Percentiles rank a stretch among this genome's conserved stretches.
These are phyloP conservation scores for Gracilinanus agilis DNA, from an alignment of 2,113 vertebrate species.

Conservation along the genomic window DNA sequence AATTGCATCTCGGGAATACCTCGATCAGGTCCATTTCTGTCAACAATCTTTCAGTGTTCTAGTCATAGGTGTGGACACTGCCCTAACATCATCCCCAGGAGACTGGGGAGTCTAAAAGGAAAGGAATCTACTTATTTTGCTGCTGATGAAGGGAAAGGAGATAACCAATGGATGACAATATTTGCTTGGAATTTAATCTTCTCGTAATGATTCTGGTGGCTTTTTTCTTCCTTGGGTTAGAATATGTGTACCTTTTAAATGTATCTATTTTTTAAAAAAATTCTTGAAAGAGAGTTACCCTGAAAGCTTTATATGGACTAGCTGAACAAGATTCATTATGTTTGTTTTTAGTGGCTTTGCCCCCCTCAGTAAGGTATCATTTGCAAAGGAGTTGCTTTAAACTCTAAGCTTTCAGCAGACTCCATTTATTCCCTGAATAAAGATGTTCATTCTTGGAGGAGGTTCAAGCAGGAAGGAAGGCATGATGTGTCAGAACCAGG, in stretches of 20 bases:
- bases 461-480: conserved; percentile 12
- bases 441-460: conserved; percentile 17
- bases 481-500: neutral
- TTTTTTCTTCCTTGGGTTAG: neutral
- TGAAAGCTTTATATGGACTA: neutral
- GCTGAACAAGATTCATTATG: neutral
- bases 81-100: neutral
- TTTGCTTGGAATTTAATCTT: conserved; percentile 18
- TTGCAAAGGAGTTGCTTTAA: conserved; percentile 17
- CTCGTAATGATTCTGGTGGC: neutral
- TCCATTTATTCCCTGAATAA: conserved; percentile 19
- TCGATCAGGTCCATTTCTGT: conserved; percentile 21
- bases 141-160: neutral
- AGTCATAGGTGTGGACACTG: neutral
- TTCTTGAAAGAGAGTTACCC: neutral
- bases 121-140: neutral
- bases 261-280: conserved; percentile 5
- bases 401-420: conserved; percentile 4
- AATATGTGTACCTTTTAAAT: neutral
- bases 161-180: neutral
- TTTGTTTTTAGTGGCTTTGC: neutral
- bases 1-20: neutral
- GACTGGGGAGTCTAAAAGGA: neutral
- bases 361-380: neutral
- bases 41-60: conserved; percentile 15